A percentile compares a stretch with the other conserved stretches of the same genome.
Conservation (phyloP, 2,113 vertebrate genomes). For the Orthonyx spaldingii region DNA sequence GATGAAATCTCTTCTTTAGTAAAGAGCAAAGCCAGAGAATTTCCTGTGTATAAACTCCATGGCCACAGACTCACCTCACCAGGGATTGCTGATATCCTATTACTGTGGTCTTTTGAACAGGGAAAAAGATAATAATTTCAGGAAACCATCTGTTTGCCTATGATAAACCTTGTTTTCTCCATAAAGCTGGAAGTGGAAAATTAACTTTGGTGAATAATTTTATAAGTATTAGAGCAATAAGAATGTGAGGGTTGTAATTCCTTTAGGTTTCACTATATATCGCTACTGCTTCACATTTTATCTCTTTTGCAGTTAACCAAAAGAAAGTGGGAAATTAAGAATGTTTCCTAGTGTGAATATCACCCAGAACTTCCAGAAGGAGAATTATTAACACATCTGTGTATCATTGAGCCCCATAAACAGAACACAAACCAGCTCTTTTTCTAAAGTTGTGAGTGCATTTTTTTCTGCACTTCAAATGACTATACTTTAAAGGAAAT, state of each 20-base stretch:
- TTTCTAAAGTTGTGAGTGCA: background rate
- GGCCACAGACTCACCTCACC: background rate
- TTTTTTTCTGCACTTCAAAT: background rate
- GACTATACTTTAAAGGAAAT: background rate
- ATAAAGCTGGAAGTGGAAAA: background rate
- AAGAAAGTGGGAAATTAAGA: background rate
- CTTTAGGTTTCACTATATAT: background rate
- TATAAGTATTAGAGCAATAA: background rate
- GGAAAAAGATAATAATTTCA: background rate
- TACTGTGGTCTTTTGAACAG: background rate
- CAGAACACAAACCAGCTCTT: background rate
- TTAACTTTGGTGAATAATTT: background rate
- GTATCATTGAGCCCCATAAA: background rate
- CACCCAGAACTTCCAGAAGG: background rate
- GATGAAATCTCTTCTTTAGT: background rate
- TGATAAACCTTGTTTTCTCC: conserved; percentile 19
- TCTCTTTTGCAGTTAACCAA: background rate
- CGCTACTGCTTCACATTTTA: background rate
- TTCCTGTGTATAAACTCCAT: background rate
- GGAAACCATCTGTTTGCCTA: conserved; percentile 30
- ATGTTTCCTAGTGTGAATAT: background rate
- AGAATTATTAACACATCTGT: background rate
- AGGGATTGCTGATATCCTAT: background rate
- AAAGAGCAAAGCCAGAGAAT: background rate
- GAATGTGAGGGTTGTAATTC: background rate